phyloP scores from a whole-genome alignment of 2,888 invertebrate species.

The Platynereis dumerilii region DNA sequence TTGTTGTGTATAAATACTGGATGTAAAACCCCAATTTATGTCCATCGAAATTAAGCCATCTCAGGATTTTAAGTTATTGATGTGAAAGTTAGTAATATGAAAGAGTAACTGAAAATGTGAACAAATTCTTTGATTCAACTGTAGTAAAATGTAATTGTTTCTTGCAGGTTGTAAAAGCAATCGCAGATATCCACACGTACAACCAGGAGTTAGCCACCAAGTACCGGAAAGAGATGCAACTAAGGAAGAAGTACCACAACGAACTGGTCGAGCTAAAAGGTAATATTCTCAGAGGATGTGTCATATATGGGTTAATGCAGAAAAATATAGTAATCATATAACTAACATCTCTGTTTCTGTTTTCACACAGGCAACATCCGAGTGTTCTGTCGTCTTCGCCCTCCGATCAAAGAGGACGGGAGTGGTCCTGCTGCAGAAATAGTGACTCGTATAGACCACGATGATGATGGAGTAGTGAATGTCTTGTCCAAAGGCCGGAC shows the following conservation, averaged over 20 bases:
- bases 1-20: too few relatives aligned
- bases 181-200: slow-evolving; percentile 19
- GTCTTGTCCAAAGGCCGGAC: slow-evolving; percentile 36
- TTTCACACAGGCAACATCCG: slow-evolving; percentile 64
- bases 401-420: slow-evolving; percentile 56
- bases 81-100: too few relatives aligned
- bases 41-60: too few relatives aligned
- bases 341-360: background rate
- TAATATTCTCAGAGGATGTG: slow-evolving; percentile 31
- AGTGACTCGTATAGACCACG: slow-evolving; percentile 47
- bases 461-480: slow-evolving; percentile 52
- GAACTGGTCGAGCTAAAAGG: slow-evolving; percentile 61
- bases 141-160: background rate
- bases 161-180: slow-evolving; percentile 20
- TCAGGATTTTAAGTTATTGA: too few relatives aligned
- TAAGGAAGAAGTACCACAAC: slow-evolving; percentile 64
- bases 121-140: too few relatives aligned
- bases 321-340: too few relatives aligned
- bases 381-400: slow-evolving; percentile 65
- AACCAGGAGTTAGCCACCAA: slow-evolving; percentile 31
- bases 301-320: background rate
- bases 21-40: too few relatives aligned
- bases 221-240: slow-evolving; percentile 60
- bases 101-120: too few relatives aligned
- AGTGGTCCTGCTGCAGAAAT: slow-evolving; percentile 40